Evolutionary conservation across 2,113 vertebrate species (phyloP), one percentile per base, ranked within the genome.

Genomic region (Oenanthe melanoleuca): DNA sequence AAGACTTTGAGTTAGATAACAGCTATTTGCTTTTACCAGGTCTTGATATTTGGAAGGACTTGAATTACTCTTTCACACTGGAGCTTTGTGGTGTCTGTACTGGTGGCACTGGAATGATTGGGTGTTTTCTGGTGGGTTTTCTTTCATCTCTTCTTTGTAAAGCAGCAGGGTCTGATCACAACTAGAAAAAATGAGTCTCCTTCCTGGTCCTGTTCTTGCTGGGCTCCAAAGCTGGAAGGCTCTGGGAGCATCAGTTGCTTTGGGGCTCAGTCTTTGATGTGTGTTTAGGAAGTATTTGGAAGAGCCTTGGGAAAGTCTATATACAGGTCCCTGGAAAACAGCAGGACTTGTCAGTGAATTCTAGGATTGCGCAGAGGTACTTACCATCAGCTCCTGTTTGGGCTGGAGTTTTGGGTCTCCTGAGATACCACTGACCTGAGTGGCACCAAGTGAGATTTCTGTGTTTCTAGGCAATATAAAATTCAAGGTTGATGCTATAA

Each of bases 341-440:
- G 26, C 45, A 80, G 50, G 50, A 44, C 0, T 2, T 60, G 50
- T 65, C 38, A 38, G 47, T 66, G 64, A 59, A 21, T 37, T 52
- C 45, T 9, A 29, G 70, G 24, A 14, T 60, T 49, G 3, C 18
- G 5, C 18, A 44, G 67, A 45, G 20, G 14, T 3, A 6, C 24
- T 57, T 67, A 6, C 12, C 40, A 28, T 24, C 0, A 1, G 4
- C 45, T 59, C 7, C 2, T 24, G n/a, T 65, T 61, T 0, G 0
- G n/a, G 42, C 42, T 80, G 86, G 45, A 26, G 9, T 65, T 69
- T 6, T 80, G 72, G 26, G 50, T 25, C 72, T 53, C 17, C 69
- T 65, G 12, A 14, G 34, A 34, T 33, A 9, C 25, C 38, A 1
- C 8, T 64, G 53, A 21, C 80, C 24, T 40, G 53, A 57, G n/a